Percentiles rank a stretch among this genome's conserved stretches.
Conservation (phyloP, 2,888 invertebrate species). For the Acrobasis suavella region DNA sequence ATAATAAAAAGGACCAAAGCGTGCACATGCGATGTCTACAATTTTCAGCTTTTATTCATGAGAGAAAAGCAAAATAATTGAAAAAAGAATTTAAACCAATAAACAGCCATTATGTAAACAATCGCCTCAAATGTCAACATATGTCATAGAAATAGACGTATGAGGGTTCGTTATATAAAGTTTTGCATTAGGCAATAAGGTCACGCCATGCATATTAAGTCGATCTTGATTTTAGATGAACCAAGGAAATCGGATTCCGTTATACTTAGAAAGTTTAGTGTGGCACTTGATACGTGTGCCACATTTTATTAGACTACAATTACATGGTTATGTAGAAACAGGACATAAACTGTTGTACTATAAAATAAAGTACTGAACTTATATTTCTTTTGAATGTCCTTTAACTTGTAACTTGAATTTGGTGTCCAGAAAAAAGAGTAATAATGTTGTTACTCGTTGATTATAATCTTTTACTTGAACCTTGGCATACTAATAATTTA, state of each 20-base stretch:
- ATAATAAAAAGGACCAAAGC: too few species aligned
- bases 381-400: too few species aligned
- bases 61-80: too few species aligned
- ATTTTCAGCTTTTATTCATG: too few species aligned
- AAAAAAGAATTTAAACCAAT: neutral
- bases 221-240: conserved; percentile 31
- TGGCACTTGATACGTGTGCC: conserved; percentile 20
- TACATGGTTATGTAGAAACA: conserved; percentile 6
- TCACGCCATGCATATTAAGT: conserved; percentile 5
- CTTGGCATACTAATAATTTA: too few species aligned
- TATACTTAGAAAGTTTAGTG: conserved; percentile 30
- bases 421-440: too few species aligned
- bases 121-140: conserved; percentile 17
- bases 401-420: too few species aligned
- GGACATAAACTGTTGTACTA: conserved; percentile 7
- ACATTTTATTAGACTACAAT: conserved; percentile 14
- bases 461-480: too few species aligned
- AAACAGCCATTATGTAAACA: conserved; percentile 5
- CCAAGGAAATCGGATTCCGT: conserved; percentile 36
- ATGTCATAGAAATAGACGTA: conserved; percentile 4
- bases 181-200: conserved; percentile 19
- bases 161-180: conserved; percentile 6
- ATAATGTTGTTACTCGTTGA: too few species aligned
- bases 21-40: too few species aligned
- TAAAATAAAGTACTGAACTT: neutral